Base-by-base conservation (phyloP, 1,140 invertebrate genomes). In the Drosophila eugracilis region DNA sequence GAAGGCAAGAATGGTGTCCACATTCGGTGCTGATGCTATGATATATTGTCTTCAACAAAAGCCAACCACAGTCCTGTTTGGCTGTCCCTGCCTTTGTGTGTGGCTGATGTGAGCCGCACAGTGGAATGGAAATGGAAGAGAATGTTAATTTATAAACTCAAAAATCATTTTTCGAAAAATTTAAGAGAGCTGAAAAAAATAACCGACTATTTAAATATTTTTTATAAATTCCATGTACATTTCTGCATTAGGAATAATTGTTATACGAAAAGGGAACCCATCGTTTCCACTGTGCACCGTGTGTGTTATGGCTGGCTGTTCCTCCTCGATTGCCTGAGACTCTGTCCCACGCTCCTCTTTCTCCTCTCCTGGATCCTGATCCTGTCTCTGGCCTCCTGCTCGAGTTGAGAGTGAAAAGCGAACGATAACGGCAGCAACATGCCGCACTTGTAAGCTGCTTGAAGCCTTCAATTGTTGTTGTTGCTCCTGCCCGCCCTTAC, bases 11-110 rank as follows among this genome's bases (percentile, higher is more conserved):
- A 65, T 66, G 73, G 62, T 63, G 55, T 60, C 53, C 54, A 75
- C 65, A 42, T 62, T 79, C 57, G 45, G 45, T 80, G 53, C 72
- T 88, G 81, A 86, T 86, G 83, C 83, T 81, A 86, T 86, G 81
- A 86, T 86, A 86, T 86, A 86, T 86, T 86, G 81, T 86, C 83
- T 86, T 81, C 78, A 77, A 86, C 81, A 86, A 86, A 86, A 86
- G 83, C 81, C 81, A 86, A 88, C 77, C 81, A 81, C 77, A 81
- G 73, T 70, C 54, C 73, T 74, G 48, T 36, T 49, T 47, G 41
- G 48, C 41, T 59, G 54, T 65, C 19, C 22, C 30, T 50, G 30
- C 36, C 50, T 30, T 24, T 34, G 42, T 53, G 66, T 37, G 41
- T 26, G 14, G 52, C 39, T 19, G 12, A 30, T 48, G 50, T 41